Evolutionary conservation across 2,888 invertebrate genomes (phyloP).

Genomic region (Trissolcus japonicus): DNA sequence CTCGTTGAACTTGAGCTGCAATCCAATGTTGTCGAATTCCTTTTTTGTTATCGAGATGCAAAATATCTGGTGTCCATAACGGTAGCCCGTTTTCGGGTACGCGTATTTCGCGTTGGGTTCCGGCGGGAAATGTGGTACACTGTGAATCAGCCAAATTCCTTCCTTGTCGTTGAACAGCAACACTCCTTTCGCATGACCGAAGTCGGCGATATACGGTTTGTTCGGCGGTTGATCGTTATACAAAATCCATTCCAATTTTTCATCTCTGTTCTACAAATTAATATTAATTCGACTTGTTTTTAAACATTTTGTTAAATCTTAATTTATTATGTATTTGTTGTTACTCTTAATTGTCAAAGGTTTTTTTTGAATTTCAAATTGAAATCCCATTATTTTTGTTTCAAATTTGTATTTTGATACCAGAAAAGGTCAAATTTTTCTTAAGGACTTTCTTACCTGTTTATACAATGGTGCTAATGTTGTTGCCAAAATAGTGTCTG

Average conservation of each 20-base stretch:
- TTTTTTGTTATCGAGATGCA: slow-evolving; percentile 86
- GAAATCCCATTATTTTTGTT: too few relatives aligned
- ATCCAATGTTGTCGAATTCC: slow-evolving; percentile 84
- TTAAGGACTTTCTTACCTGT: too few relatives aligned
- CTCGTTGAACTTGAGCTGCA: slow-evolving; percentile 88
- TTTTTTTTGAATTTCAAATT: too few relatives aligned
- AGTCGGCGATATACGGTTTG: slow-evolving; percentile 77
- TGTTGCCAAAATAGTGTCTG: not conserved
- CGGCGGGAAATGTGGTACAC: slow-evolving; percentile 91
- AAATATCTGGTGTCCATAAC: slow-evolving; percentile 79
- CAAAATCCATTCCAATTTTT: slow-evolving; percentile 77
- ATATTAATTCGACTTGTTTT: too few relatives aligned
- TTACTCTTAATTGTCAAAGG: too few relatives aligned
- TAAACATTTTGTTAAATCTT: too few relatives aligned
- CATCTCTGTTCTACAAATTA: slow-evolving; percentile 32
- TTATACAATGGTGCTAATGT: not conserved
- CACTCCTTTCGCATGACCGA: slow-evolving; percentile 95
- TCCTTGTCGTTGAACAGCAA: slow-evolving; percentile 83
- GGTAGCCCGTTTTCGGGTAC: slow-evolving; percentile 66
- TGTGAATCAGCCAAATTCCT: slow-evolving; percentile 95
- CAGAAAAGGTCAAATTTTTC: too few relatives aligned
- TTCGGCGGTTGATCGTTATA: slow-evolving; percentile 94
- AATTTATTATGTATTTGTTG: too few relatives aligned
- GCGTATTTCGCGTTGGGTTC: slow-evolving; percentile 77
- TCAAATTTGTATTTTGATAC: too few relatives aligned